Conservation (phyloP, 53 echinoderm and acorn worm species). For the Pentamera pediparva region DNA sequence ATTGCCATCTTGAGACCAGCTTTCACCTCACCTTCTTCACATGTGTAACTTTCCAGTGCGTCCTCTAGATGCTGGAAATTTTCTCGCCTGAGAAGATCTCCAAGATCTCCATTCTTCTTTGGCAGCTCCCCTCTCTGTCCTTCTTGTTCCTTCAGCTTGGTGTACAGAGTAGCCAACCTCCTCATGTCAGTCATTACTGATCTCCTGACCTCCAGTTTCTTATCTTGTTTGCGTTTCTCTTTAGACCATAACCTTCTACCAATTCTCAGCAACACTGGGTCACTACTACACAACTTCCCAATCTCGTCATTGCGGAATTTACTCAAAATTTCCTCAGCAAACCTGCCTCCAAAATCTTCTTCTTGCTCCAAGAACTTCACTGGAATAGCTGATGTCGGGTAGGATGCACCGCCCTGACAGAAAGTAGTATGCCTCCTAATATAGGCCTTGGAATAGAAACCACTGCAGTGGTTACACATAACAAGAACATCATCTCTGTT, state of each 20-base stretch:
- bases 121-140: conserved; percentile 37
- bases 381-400: not conserved
- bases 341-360: not conserved
- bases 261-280: conserved; percentile 28
- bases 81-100: conserved; percentile 43
- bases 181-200: conserved; percentile 70
- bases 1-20: conserved; percentile 49
- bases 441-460: conserved; percentile 9
- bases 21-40: conserved; percentile 30
- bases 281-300: conserved; percentile 5
- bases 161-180: conserved; percentile 51
- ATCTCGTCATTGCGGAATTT: conserved; percentile 14
- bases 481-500: not conserved
- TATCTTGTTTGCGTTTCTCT: conserved; percentile 50
- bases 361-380: not conserved
- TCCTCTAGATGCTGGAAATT: conserved; percentile 55
- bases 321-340: not conserved
- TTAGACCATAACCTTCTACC: conserved; percentile 54
- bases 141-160: conserved; percentile 32
- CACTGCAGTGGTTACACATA: conserved; percentile 9
- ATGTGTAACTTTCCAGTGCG: conserved; percentile 48
- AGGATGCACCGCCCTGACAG: not conserved
- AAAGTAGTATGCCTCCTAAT: not conserved
- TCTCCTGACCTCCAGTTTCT: conserved; percentile 49
- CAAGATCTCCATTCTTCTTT: conserved; percentile 27